Base-by-base conservation (phyloP, 2,888 invertebrate species). In the Drosophila phalerata region DNA sequence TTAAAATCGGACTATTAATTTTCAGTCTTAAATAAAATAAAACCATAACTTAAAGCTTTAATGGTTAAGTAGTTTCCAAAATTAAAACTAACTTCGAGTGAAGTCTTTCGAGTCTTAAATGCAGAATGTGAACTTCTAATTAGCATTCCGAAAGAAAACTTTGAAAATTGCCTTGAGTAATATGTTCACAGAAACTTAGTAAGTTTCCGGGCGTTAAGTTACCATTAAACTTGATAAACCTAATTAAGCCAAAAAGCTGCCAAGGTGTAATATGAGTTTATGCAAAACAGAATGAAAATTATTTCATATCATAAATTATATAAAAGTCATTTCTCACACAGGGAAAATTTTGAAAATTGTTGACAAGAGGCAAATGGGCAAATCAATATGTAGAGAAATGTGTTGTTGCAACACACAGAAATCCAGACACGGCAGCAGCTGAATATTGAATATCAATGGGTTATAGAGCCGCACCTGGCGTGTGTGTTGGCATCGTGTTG, bases 171-270 rank as follows among this genome's bases (percentile, higher is more conserved):
- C n/a, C 25, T 22, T 22, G 4, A 28, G 22, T 22, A 22, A n/a
- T 28, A 37, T 37, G 25, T 43, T 8, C 13, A 13, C 22, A 22
- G 1, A 5, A 43, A 43, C 22, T 4, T n/a, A 19, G 9, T 34
- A 6, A 22, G 1, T 25, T 25, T 25, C 22, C 17, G 9, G 48
- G 38, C 38, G 22, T 58, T 4, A 48, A 48, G 30, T 58, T 58
- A 13, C 38, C 48, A n/a, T 11, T n/a, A 25, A 28, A 28, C 17
- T 28, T 58, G 28, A 48, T 28, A 3, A 45, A 48, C n/a, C 43
- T 58, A 37, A 69, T 79, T 60, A 62, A 49, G 28, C 40, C 37
- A 51, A 73, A 69, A 65, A 56, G 43, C 65, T 45, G 28, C 5
- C 43, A 37, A 40, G 45, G n/a, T 48, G 11, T 40, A 19, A 45